Base-by-base conservation (phyloP, 2,113 vertebrate species). In the Struthidea cinerea region DNA sequence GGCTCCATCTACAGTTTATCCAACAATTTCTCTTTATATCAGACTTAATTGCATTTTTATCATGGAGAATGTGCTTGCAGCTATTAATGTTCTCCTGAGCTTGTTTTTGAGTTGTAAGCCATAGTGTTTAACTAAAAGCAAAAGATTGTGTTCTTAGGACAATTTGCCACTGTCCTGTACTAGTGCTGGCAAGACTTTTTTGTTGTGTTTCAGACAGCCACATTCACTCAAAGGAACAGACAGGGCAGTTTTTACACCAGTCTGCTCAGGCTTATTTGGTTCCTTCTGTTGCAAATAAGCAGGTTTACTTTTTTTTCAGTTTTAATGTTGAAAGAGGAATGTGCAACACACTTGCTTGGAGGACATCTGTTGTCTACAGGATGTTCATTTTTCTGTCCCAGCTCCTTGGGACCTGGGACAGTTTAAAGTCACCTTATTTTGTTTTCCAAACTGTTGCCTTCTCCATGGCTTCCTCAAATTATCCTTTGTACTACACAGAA, bases 191-290 rank as follows among this genome's bases (percentile, higher is more conserved):
- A 61, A 80, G 22, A 1, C 0, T 1, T 27, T 83, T 76, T 67
- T 1, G 0, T 24, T 76, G 11, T 64, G 8, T 61, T 86, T 92
- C 0, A 0, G 37, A 19, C 11, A 49, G 30, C 9, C 23, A 41
- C 6, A 28, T n/a, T 65, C 42, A 28, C 17, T 44, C 37, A 65
- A 57, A 89, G 24, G 26, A 82, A 30, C 7, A 57, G 11, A 28
- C 2, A 11, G 2, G 8, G 4, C 23, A 69, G 16, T 16, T 77
- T 89, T 77, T 50, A 18, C 30, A 50, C 6, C 12, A 49, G 9
- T 21, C 14, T 52, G 14, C 39, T 56, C 14, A 23, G 32, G 19
- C 16, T 41, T 41, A 50, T 80, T 70, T 70, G 32, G 3, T 47
- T 52, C 22, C 6, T 83, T 53, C 68, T 80, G 41, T 50, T 6